phyloP scores from a whole-genome alignment of 2,888 invertebrate genomes.

The Panopea generosa region DNA sequence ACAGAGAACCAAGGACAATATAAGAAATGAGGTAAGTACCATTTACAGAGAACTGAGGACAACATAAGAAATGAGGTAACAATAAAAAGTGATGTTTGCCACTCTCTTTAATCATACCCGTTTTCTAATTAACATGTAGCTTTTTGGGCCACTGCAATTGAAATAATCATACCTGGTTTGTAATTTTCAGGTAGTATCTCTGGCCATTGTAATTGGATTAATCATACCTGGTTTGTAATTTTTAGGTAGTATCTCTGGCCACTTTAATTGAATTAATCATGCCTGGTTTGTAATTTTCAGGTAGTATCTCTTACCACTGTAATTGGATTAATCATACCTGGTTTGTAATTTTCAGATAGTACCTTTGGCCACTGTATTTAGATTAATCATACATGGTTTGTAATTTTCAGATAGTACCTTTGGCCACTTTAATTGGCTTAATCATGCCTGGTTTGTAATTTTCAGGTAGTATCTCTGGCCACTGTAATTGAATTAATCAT shows the following conservation, averaged over 20 bases:
- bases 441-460: too few relatives aligned
- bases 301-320: constrained; percentile 75
- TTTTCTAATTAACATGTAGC: too few relatives aligned
- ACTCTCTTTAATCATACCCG: too few relatives aligned
- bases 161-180: too few relatives aligned
- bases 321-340: constrained; percentile 69
- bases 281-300: too few relatives aligned
- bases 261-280: constrained; percentile 76
- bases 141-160: too few relatives aligned
- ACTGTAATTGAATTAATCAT: constrained; percentile 76
- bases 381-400: too few relatives aligned
- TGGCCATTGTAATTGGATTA: constrained; percentile 77
- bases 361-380: constrained; percentile 75
- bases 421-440: constrained; percentile 77
- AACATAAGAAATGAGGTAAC: too few relatives aligned
- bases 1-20: background rate
- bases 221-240: too few relatives aligned
- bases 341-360: constrained; percentile 68
- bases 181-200: constrained; percentile 66
- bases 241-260: constrained; percentile 72
- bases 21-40: background rate
- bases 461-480: constrained; percentile 72
- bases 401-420: constrained; percentile 66
- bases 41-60: too few relatives aligned
- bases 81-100: too few relatives aligned